phyloP scores from a whole-genome alignment of 2,797 vertebrate species.

The Clarias platycephalus region DNA sequence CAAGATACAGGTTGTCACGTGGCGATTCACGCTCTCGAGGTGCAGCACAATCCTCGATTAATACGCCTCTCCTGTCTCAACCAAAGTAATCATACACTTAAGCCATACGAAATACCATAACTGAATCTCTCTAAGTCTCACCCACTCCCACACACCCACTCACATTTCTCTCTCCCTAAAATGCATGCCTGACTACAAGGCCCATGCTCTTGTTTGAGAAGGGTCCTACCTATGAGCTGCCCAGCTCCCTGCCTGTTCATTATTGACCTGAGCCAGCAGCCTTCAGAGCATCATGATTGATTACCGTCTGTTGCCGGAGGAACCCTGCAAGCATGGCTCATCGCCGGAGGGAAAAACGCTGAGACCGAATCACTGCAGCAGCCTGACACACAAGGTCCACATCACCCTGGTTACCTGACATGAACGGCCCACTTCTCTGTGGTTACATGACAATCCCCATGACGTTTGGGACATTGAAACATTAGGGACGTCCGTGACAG shows the following conservation, averaged over 20 bases:
- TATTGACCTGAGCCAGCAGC: constrained; percentile 74
- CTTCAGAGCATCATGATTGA: constrained; percentile 74
- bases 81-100: constrained; percentile 29
- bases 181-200: constrained; percentile 4
- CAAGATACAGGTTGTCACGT: background rate
- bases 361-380: constrained; percentile 38
- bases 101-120: constrained; percentile 20
- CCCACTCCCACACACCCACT: constrained; percentile 13
- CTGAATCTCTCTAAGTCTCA: background rate
- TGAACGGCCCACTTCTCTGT: constrained; percentile 18
- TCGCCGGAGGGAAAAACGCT: constrained; percentile 48
- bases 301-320: constrained; percentile 71
- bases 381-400: constrained; percentile 32
- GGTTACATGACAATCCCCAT: constrained; percentile 47
- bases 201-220: background rate
- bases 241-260: constrained; percentile 72
- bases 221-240: constrained; percentile 18
- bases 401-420: constrained; percentile 37
- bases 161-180: background rate
- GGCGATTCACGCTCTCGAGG: background rate
- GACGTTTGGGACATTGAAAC: constrained; percentile 29
- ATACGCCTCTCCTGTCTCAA: constrained; percentile 4
- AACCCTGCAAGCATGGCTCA: constrained; percentile 64
- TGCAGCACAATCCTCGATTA: background rate
- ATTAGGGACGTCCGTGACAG: constrained; percentile 7